Conservation (phyloP, 2,113 vertebrate genomes). For the Mesocricetus auratus region DNA sequence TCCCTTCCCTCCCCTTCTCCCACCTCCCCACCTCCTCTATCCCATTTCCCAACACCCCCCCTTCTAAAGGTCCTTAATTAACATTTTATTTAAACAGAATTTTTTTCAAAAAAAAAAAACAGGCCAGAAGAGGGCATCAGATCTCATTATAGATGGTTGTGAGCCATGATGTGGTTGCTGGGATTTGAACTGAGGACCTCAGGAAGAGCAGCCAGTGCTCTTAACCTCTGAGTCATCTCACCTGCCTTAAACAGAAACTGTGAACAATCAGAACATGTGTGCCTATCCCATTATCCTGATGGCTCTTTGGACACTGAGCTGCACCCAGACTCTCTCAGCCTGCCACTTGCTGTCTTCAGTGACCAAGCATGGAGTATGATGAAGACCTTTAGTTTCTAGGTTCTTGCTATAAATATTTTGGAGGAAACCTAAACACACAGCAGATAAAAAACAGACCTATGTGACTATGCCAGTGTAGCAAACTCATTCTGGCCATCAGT, state of each 20-base stretch:
- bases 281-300: not conserved
- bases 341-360: not conserved
- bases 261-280: not conserved
- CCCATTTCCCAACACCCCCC: too few species aligned
- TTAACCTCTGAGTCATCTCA: too few species aligned
- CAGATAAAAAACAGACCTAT: not conserved
- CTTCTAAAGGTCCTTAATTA: not conserved
- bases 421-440: constrained; percentile 2
- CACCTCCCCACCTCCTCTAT: too few species aligned
- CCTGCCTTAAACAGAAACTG: constrained; percentile 27
- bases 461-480: not conserved
- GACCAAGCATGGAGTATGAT: not conserved
- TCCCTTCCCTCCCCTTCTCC: too few species aligned
- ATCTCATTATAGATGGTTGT: too few species aligned
- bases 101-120: too few species aligned
- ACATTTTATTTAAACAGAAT: constrained; percentile 7
- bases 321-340: not conserved
- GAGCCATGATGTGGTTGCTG: too few species aligned
- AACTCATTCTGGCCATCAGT: not conserved
- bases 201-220: too few species aligned
- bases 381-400: constrained; percentile 15
- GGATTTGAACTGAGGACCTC: too few species aligned
- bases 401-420: constrained; percentile 9
- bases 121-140: too few species aligned
- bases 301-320: not conserved